Conservation (phyloP, 2,797 vertebrate genomes). For the Hippoglossus hippoglossus region DNA sequence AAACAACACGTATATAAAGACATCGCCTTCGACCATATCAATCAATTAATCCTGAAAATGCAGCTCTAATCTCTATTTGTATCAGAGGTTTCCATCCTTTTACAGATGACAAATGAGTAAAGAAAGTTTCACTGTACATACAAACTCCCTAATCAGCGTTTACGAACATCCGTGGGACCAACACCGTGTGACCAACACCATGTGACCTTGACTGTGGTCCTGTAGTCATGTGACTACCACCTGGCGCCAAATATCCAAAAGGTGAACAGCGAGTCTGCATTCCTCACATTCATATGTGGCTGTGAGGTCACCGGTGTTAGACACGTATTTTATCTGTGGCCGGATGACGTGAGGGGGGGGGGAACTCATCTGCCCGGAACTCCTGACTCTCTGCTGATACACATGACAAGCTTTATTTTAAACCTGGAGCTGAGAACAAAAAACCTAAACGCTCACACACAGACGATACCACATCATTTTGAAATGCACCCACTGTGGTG, state of each 20-base stretch:
- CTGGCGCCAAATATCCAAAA: constrained; percentile 19
- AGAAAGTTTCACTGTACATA: too few relatives aligned
- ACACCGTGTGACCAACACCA: background rate
- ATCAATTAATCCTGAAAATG: too few relatives aligned
- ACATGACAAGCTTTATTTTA: background rate
- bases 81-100: background rate
- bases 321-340: too few relatives aligned
- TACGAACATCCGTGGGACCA: background rate
- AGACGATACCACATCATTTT: constrained; percentile 39
- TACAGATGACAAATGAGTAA: background rate
- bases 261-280: constrained; percentile 29
- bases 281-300: constrained; percentile 47
- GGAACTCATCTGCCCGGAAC: too few relatives aligned
- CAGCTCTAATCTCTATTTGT: background rate
- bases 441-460: background rate
- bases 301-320: constrained; percentile 10
- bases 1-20: too few relatives aligned
- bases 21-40: too few relatives aligned
- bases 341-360: too few relatives aligned
- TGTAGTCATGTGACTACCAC: background rate
- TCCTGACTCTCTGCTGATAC: too few relatives aligned
- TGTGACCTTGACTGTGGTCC: constrained; percentile 9
- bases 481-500: constrained; percentile 19
- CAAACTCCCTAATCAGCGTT: background rate
- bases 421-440: too few relatives aligned